These are phyloP conservation scores for Mongoloraphidia duomilia DNA, from an alignment of 2,888 invertebrate species.

Conservation along the genomic window DNA sequence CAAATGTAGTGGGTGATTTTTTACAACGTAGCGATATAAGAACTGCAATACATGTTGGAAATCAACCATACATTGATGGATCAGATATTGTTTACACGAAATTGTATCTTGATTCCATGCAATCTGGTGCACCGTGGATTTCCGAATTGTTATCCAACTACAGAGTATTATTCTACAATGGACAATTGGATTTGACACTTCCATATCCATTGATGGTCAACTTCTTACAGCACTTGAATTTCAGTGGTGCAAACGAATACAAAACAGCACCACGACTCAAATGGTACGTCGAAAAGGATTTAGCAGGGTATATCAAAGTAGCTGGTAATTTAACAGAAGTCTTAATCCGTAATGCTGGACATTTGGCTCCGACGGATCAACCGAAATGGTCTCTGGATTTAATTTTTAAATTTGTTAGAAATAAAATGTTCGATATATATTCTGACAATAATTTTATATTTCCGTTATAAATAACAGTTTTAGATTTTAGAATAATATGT, in stretches of 20 bases:
- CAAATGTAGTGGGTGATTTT: constrained; percentile 6
- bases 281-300: constrained; percentile 46
- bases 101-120: constrained; percentile 39
- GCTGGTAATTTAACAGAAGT: constrained; percentile 49
- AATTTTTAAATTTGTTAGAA: too few species aligned
- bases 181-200: constrained; percentile 51
- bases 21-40: constrained; percentile 31
- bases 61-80: constrained; percentile 36
- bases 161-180: constrained; percentile 45
- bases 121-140: constrained; percentile 37
- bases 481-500: too few species aligned
- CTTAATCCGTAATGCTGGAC: constrained; percentile 55
- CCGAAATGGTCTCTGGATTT: constrained; percentile 33
- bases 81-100: constrained; percentile 32
- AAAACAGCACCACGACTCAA: constrained; percentile 40
- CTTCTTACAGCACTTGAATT: constrained; percentile 50
- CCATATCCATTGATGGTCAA: constrained; percentile 41
- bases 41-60: constrained; percentile 45
- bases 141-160: constrained; percentile 34
- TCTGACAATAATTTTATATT: too few species aligned
- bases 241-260: constrained; percentile 43
- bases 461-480: too few species aligned
- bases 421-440: too few species aligned
- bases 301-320: constrained; percentile 54
- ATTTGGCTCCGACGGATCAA: constrained; percentile 44